Evolutionary conservation across 1,140 invertebrate genomes (phyloP).

Genomic region (Camponotus pennsylvanicus): DNA sequence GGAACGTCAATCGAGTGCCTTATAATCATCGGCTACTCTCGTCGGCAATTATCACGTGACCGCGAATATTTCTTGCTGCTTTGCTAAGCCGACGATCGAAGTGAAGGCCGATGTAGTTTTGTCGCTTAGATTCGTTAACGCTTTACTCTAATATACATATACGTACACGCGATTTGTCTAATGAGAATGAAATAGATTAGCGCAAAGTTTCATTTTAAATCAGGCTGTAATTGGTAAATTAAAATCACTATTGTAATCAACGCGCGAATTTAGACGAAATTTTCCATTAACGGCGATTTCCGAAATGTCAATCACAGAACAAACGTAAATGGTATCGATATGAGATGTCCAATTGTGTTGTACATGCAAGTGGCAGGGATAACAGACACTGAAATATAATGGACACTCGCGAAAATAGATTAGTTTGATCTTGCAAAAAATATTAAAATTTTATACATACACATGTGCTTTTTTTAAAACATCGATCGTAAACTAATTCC

Average conservation of each 20-base stretch:
- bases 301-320: not conserved
- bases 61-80: conserved; percentile 26
- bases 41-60: conserved; percentile 57
- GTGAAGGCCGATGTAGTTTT: not conserved
- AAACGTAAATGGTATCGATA: not conserved
- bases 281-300: too few relatives aligned
- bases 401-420: not conserved
- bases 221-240: not conserved
- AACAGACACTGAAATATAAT: too few relatives aligned
- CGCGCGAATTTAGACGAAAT: not conserved
- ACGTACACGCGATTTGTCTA: not conserved
- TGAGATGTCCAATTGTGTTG: not conserved
- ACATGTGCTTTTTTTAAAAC: not conserved
- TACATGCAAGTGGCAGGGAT: too few relatives aligned
- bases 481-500: not conserved
- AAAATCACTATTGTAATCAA: not conserved
- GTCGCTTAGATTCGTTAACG: not conserved
- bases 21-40: conserved; percentile 52
- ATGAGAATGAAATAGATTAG: not conserved
- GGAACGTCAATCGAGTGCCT: conserved; percentile 50
- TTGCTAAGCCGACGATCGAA: conserved; percentile 7
- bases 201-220: not conserved
- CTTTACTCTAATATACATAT: not conserved
- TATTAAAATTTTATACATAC: too few relatives aligned
- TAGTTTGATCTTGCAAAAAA: too few relatives aligned